Evolutionary conservation across 1,140 invertebrate genomes (phyloP), one percentile per base, ranked within the genome.

Genomic region (Agraylea sexmaculata): DNA sequence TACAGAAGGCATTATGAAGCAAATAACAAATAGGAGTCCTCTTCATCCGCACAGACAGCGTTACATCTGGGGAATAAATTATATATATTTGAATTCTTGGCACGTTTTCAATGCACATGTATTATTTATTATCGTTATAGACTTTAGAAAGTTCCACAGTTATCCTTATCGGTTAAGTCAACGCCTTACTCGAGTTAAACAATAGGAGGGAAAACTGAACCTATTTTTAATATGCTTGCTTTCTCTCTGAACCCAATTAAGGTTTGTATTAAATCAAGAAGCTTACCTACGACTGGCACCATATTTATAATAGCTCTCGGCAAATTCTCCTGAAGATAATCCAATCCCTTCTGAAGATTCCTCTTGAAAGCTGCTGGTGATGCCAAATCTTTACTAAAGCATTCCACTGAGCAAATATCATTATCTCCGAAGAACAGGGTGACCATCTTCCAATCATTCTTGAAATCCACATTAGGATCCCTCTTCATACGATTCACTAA

Each of bases 401-500:
- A 84, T 23, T 84, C 80, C 1, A 74, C 79, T 0, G 78, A 80
- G 54, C 86, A 90, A 10, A 88, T 69, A 56, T 89, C 83, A 55
- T 90, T 90, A 23, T 80, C 83, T 8, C 85, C 85, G 39, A 87
- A 80, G 51, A 88, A 78, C n/a, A 90, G 64, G 0, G 84, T 87
- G n/a, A 89, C 64, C 59, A 83, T 78, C 69, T 90, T 90, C 86
- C 86, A 90, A 46, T 81, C 73, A 11, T 70, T 68, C 0, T 70
- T 56, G 5, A 76, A 62, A 53, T 84, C 65, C 19, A 86, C 70
- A 16, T 62, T 68, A 0, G 60, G 63, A 33, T 83, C 72, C 12
- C 56, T 68, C 49, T 69, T 74, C 51, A 88, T 83, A 38, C 77
- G 73, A n/a, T 73, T 68, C 2, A 87, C 75, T 5, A 87, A 56